phyloP scores from a whole-genome alignment of 1,140 invertebrate species.

The Pemphigus obesinymphae region DNA sequence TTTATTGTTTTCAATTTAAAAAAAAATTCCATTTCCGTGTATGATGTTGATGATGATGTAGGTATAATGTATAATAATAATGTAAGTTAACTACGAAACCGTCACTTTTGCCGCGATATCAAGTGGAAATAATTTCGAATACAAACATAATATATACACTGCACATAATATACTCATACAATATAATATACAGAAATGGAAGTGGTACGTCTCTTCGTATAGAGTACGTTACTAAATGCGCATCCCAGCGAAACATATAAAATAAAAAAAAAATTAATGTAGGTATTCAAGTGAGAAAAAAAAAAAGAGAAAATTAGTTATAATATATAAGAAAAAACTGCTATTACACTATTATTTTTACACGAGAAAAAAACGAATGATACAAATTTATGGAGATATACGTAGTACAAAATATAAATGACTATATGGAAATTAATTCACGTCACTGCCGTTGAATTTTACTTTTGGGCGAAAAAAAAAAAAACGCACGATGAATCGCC shows the following conservation, averaged over 20 bases:
- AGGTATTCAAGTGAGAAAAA: not conserved
- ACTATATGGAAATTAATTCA: constrained; percentile 25
- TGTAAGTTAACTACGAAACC: not conserved
- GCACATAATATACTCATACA: not conserved
- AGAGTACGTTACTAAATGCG: constrained; percentile 8
- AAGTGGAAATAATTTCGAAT: constrained; percentile 32
- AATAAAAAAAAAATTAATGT: not conserved
- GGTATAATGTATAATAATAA: not conserved
- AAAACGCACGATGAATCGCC: not conserved
- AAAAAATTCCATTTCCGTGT: constrained; percentile 38
- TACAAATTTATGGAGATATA: not conserved
- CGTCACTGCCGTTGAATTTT: constrained; percentile 18
- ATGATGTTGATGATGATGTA: not conserved
- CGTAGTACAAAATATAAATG: not conserved
- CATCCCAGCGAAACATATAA: constrained; percentile 32
- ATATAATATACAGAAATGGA: not conserved
- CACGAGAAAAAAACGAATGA: constrained; percentile 3
- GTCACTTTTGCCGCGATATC: constrained; percentile 17
- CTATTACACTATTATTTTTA: not conserved
- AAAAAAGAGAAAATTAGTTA: constrained; percentile 26
- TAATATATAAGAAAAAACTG: constrained; percentile 25
- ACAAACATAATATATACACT: not conserved
- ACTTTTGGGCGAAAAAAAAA: not conserved
- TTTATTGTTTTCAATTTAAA: constrained; percentile 36
- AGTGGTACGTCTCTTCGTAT: constrained; percentile 9